Conservation (phyloP, 2,113 vertebrate genomes). For the Calyptomena viridis region DNA sequence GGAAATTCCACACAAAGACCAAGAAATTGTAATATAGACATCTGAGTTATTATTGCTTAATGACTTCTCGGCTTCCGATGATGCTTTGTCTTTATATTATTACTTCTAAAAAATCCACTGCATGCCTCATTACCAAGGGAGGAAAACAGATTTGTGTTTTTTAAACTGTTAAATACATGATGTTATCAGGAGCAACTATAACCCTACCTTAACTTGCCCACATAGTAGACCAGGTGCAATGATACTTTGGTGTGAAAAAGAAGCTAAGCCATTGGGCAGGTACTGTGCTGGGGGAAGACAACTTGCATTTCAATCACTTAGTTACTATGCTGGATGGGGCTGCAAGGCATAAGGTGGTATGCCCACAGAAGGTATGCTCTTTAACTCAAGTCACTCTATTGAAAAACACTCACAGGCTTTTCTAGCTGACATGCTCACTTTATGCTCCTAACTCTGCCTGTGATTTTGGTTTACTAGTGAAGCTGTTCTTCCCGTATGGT, state of each 20-base stretch:
- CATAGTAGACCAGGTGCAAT: not conserved
- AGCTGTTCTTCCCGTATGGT: not conserved
- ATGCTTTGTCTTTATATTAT: not conserved
- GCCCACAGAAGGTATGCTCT: not conserved
- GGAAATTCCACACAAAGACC: not conserved
- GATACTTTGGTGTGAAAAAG: not conserved
- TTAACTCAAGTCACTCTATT: not conserved
- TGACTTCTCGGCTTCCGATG: not conserved
- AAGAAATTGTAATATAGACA: not conserved
- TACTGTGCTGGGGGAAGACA: not conserved
- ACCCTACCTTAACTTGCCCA: not conserved
- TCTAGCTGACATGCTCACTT: not conserved
- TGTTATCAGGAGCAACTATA: not conserved
- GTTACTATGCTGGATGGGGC: accelerated
- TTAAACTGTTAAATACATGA: not conserved
- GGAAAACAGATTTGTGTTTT: not conserved
- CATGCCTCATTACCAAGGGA: not conserved
- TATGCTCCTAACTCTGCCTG: not conserved
- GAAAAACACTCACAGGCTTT: not conserved
- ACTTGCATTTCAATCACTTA: not conserved
- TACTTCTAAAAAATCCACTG: not conserved
- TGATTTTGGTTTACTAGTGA: not conserved
- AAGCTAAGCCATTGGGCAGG: not conserved
- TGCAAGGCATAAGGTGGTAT: not conserved
- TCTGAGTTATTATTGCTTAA: not conserved